Evolutionary conservation across 2,888 invertebrate genomes (phyloP), one percentile per base, ranked within the genome.

Genomic region (Strigamia maritima): DNA sequence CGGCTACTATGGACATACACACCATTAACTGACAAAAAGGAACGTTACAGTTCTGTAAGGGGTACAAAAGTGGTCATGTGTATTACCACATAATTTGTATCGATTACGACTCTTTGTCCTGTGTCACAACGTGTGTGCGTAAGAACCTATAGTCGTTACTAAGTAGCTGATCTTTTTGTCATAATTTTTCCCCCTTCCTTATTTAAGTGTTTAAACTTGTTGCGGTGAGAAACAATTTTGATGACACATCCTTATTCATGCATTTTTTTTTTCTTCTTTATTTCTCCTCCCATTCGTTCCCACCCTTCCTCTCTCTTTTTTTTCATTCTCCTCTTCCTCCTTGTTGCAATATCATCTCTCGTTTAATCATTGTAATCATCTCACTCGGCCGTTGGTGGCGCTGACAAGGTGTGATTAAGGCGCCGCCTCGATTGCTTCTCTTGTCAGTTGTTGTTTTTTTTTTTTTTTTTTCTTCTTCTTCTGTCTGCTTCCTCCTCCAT

Each of bases 291-390:
- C 19, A 19, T 19, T 49, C 16, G 16, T 49, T n/a, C 24, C 24
- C 19, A 24, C 24, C 26, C 28, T 14, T 26, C 28, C 70, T n/a
- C 26, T 26, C 2, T n/a, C 28, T n/a, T 70, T 28, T 70, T 3
- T 16, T 28, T 70, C 70, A 16, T 70, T 28, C 70, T 70, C 70
- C n/a, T 28, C 28, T 70, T 70, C 70, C 28, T 70, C 28, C 70
- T 70, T 16, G 70, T 70, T 70, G 70, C 70, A 70, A 70, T 70
- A 70, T 70, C 70, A 70, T 70, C 70, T 70, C 70, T 7, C 28
- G 70, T 70, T 70, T 70, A 70, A 70, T 70, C 70, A 70, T 70
- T 70, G 70, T 70, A 70, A 70, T 70, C 70, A 70, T 70, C 70
- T 70, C 70, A 70, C 70, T 70, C 70, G 70, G 70, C 70, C 70